Evolutionary conservation across 2,888 invertebrate genomes (phyloP), one percentile per base, ranked within the genome.

Genomic region (Geophilus truncorum): DNA sequence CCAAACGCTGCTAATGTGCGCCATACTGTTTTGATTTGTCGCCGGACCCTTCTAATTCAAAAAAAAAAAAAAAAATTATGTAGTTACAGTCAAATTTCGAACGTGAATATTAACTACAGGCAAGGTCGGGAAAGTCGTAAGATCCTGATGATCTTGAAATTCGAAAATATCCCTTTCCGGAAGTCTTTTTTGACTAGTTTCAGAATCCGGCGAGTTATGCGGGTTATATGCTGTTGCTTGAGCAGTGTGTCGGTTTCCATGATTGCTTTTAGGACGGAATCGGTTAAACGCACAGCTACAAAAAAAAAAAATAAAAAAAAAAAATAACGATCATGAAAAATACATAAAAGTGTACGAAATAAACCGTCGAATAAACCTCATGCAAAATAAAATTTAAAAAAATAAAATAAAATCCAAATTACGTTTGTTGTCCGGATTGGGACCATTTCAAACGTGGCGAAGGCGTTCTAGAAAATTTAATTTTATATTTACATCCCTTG

Each of bases 401-500:
- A n/a, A 10, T 40, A 3, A 34, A 34, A 57, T 23, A 57, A 6
- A 21, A 23, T 12, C 4, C 5, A 21, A 25, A 70, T 70, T 80
- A 81, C 81, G 79, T 62, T 80, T 81, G 79, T 36, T 45, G 32
- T 23, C 51, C 62, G 12, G 79, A 70, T 40, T 57, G 78, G 70
- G 76, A 28, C 81, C 81, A 81, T 78, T 81, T 81, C 12, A 81
- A 21, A 21, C 70, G 77, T 40, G 81, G 78, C 4, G 51, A 80
- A 40, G 77, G 80, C 23, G 70, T 81, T 36, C 81, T 81, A 36
- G 23, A 76, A 21, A 21, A 25, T 70, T 10, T 25, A 70, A 70
- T 12, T n/a, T 12, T 3, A 40, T 15, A 40, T 12, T 40, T 40
- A 40, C 4, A 6, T n/a, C 40, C 4, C n/a, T n/a, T n/a, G 12